These are phyloP conservation scores for Sturnira hondurensis DNA, from an alignment of 2,113 vertebrate species.

Conservation along the genomic window DNA sequence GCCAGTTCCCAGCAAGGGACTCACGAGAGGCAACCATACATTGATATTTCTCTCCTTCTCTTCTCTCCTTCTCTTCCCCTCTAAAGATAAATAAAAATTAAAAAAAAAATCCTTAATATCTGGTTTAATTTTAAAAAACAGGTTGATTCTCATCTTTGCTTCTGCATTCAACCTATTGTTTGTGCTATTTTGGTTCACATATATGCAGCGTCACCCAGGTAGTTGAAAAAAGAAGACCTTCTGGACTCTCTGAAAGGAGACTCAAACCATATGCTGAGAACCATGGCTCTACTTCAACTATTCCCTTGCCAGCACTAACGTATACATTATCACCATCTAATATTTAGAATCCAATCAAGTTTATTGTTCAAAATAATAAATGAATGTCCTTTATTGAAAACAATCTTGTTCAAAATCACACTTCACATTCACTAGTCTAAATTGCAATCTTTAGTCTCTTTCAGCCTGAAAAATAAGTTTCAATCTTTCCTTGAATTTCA, in stretches of 20 bases:
- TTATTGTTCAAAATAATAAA: not conserved
- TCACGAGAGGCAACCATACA: no score
- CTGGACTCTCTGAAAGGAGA: not conserved
- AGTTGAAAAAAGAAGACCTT: not conserved
- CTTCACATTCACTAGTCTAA: not conserved
- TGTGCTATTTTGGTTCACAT: not conserved
- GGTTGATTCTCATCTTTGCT: not conserved
- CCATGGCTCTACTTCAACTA: not conserved
- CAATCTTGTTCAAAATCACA: not conserved
- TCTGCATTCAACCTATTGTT: not conserved
- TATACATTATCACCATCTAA: not conserved
- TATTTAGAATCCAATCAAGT: not conserved
- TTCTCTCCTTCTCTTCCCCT: no score
- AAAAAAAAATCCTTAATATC: not conserved
- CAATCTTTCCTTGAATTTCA: not conserved
- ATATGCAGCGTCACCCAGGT: not conserved
- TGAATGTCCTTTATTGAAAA: not conserved
- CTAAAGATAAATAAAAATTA: no score
- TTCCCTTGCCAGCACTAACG: not conserved
- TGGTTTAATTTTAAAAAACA: not conserved
- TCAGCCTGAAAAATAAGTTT: not conserved
- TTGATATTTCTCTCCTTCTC: no score
- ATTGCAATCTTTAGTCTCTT: not conserved
- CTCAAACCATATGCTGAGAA: not conserved
- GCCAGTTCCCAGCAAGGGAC: no score